Percentiles rank a stretch among this genome's conserved stretches.
Evolutionary conservation across 2,113 vertebrate genomes (phyloP).

Genomic region (Phycodurus eques): DNA sequence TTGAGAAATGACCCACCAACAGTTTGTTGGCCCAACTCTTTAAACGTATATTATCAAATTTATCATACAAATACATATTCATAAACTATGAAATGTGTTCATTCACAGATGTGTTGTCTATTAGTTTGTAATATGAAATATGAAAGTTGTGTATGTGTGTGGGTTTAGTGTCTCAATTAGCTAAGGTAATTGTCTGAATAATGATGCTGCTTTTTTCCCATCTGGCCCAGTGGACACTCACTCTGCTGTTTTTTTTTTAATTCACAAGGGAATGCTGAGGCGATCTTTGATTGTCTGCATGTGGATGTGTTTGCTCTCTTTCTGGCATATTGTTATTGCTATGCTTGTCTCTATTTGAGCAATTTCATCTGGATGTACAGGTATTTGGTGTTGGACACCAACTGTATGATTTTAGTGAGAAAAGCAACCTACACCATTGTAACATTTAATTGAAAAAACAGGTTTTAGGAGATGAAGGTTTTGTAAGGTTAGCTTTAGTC

Average conservation of each 20-base stretch:
- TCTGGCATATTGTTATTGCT: constrained; percentile 16
- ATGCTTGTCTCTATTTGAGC: constrained; percentile 11
- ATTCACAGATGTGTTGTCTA: neutral
- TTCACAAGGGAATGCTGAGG: constrained; percentile 30
- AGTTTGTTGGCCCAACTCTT: constrained; percentile 7
- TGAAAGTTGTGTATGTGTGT: constrained; percentile 25
- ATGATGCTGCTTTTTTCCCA: constrained; percentile 74
- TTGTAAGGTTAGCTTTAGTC: too few species aligned
- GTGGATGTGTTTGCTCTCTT: constrained; percentile 8
- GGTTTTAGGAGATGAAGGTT: too few species aligned
- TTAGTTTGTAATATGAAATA: constrained; percentile 1
- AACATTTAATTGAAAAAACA: too few species aligned
- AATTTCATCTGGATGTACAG: constrained; percentile 6
- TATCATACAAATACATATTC: neutral
- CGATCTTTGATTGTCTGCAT: constrained; percentile 16
- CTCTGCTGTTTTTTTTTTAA: constrained; percentile 48
- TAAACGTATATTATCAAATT: neutral
- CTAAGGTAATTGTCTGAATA: constrained; percentile 75
- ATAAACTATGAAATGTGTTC: neutral
- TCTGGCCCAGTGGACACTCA: constrained; percentile 66
- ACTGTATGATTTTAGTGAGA: too few species aligned
- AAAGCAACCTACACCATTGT: too few species aligned
- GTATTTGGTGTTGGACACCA: neutral
- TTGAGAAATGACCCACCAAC: too few species aligned
- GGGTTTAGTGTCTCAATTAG: constrained; percentile 65